Evolutionary conservation across 2,888 invertebrate genomes (phyloP).

Genomic region (Melieria omissa): DNA sequence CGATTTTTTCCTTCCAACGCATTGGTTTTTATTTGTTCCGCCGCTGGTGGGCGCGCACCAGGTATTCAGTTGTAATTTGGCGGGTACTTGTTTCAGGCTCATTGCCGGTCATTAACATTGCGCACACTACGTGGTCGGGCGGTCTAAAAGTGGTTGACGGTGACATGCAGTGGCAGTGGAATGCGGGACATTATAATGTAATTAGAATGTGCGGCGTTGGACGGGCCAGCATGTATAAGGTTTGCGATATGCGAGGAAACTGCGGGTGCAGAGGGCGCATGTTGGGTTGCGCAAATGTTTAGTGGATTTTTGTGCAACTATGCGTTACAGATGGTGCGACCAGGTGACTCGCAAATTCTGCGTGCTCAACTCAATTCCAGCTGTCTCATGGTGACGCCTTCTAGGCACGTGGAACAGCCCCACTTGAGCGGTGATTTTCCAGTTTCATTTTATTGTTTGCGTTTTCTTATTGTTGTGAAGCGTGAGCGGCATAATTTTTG

Average conservation of each 20-base stretch:
- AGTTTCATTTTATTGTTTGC: too few relatives aligned
- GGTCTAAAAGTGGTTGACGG: slow-evolving; percentile 45
- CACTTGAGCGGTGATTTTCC: too few relatives aligned
- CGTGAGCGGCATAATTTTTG: too few relatives aligned
- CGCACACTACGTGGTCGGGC: not conserved
- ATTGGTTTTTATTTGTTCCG: not conserved
- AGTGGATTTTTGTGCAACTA: slow-evolving; percentile 1
- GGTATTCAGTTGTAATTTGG: slow-evolving; percentile 25
- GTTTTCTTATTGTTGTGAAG: too few relatives aligned
- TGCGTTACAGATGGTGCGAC: too few relatives aligned
- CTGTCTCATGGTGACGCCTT: too few relatives aligned
- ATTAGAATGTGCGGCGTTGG: slow-evolving; percentile 50
- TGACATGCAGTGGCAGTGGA: too few relatives aligned
- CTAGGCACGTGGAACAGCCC: too few relatives aligned
- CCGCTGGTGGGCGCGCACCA: slow-evolving; percentile 7
- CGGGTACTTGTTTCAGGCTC: slow-evolving; percentile 16
- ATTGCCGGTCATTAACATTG: slow-evolving; percentile 25
- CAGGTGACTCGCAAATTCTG: too few relatives aligned
- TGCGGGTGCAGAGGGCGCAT: not conserved
- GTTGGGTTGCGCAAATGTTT: slow-evolving; percentile 3
- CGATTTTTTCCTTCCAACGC: not conserved
- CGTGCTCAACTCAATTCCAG: too few relatives aligned
- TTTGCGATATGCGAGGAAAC: too few relatives aligned
- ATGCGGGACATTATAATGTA: slow-evolving; percentile 52
- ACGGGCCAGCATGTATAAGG: too few relatives aligned